These are phyloP conservation scores for Halichoeres trimaculatus DNA, from an alignment of 2,113 vertebrate genomes.

Conservation along the genomic window DNA sequence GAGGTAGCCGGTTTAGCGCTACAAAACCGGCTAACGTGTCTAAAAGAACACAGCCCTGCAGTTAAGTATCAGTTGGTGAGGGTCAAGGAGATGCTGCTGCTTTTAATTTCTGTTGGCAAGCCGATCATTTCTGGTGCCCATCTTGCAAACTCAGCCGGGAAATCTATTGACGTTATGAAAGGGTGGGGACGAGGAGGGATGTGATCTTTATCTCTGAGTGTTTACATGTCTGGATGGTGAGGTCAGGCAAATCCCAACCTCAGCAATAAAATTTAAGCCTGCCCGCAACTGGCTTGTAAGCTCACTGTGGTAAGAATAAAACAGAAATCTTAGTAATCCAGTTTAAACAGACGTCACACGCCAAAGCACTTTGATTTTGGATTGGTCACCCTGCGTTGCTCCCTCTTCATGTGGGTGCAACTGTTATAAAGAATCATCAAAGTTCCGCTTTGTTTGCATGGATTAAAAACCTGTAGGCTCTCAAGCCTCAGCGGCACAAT, in stretches of 20 bases:
- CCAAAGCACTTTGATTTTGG: too few relatives aligned
- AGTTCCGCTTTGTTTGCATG: background rate
- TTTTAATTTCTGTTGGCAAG: conserved; percentile 27
- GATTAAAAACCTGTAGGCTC: conserved; percentile 12
- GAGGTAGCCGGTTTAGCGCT: conserved; percentile 7
- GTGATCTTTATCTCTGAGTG: conserved; percentile 40
- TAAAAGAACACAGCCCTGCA: conserved; percentile 11
- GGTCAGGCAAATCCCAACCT: background rate
- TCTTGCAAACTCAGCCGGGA: background rate
- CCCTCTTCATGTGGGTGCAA: background rate
- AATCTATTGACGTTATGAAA: conserved; percentile 16
- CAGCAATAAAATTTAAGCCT: conserved; percentile 11
- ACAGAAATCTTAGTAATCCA: background rate
- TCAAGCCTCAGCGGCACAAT: background rate
- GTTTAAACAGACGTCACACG: background rate
- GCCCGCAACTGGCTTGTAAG: background rate
- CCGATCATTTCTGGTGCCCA: background rate
- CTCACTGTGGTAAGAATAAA: too few relatives aligned
- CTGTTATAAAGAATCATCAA: background rate
- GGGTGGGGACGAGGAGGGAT: conserved; percentile 15
- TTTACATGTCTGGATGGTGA: conserved; percentile 36
- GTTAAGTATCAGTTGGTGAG: background rate
- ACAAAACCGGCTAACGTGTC: conserved; percentile 16
- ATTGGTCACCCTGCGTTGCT: background rate
- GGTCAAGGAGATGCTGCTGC: conserved; percentile 5